Conservation (phyloP, 1,140 invertebrate species). For the Philotrypesis tridentata region DNA sequence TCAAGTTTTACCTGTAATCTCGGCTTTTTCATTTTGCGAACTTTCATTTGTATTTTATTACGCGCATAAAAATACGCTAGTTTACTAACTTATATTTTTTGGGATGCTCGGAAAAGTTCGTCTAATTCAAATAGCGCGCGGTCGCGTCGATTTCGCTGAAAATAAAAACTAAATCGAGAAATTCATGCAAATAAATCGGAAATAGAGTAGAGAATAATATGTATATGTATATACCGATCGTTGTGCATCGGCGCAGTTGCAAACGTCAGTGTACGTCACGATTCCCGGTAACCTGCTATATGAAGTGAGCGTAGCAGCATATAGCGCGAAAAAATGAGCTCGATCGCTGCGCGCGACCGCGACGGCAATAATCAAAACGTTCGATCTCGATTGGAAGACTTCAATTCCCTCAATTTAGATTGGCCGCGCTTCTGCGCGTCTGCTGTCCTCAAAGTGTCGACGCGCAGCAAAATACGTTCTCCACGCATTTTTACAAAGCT, state of each 20-base stretch:
- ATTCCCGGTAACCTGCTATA: conserved; percentile 15
- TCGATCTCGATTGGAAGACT: conserved; percentile 20
- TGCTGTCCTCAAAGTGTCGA: neutral
- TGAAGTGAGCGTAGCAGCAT: neutral
- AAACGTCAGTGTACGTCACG: too few relatives aligned
- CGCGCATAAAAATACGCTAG: too few relatives aligned
- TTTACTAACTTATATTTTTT: too few relatives aligned
- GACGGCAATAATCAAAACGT: conserved; percentile 32
- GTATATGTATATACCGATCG: too few relatives aligned
- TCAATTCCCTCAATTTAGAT: conserved; percentile 28
- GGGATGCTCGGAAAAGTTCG: too few relatives aligned
- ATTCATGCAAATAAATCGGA: too few relatives aligned
- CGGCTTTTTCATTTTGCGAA: too few relatives aligned
- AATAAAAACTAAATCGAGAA: neutral
- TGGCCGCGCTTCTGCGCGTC: neutral
- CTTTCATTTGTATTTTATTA: too few relatives aligned
- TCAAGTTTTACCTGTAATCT: too few relatives aligned
- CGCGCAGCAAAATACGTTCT: neutral
- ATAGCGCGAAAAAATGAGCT: neutral
- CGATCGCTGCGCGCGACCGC: neutral
- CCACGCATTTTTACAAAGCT: neutral
- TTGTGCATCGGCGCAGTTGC: neutral
- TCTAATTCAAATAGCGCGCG: too few relatives aligned
- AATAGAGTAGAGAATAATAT: too few relatives aligned
- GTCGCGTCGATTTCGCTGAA: too few relatives aligned